A percentile compares a stretch with the other conserved stretches of the same genome.
phyloP scores from a whole-genome alignment of 2,888 invertebrate species.

The Syritta pipiens region DNA sequence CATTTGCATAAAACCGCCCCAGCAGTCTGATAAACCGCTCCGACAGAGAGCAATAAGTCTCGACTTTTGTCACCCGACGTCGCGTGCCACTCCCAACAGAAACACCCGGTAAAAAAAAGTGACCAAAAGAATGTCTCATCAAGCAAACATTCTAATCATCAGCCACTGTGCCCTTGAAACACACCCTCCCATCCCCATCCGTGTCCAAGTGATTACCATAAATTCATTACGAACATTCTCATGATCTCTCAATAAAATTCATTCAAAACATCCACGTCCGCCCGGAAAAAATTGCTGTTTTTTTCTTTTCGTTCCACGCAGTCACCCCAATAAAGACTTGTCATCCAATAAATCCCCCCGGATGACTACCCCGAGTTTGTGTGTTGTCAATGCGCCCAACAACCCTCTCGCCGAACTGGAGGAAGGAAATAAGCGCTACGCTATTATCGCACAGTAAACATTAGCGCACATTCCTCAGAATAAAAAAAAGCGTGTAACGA shows the following conservation, averaged over 20 bases:
- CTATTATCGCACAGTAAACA: conserved; percentile 7
- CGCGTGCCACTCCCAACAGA: background rate
- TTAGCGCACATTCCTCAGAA: conserved; percentile 24
- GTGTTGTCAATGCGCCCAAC: no score
- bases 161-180: background rate
- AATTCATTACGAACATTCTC: conserved; percentile 10
- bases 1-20: no score
- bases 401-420: no score
- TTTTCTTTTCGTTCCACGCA: background rate
- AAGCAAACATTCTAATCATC: background rate
- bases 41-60: no score
- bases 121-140: no score
- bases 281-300: background rate
- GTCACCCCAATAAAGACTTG: conserved; percentile 14
- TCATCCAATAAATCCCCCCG: conserved; percentile 1
- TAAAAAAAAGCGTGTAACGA: background rate
- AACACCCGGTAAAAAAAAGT: background rate
- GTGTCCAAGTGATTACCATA: background rate
- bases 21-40: no score
- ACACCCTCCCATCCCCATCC: background rate
- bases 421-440: conserved; percentile 3
- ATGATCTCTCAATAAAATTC: conserved; percentile 21
- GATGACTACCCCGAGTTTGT: no score
- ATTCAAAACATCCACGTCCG: conserved; percentile 10
- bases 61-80: no score